phyloP scores from a whole-genome alignment of 2,888 invertebrate genomes.

The Lymantria monacha region DNA sequence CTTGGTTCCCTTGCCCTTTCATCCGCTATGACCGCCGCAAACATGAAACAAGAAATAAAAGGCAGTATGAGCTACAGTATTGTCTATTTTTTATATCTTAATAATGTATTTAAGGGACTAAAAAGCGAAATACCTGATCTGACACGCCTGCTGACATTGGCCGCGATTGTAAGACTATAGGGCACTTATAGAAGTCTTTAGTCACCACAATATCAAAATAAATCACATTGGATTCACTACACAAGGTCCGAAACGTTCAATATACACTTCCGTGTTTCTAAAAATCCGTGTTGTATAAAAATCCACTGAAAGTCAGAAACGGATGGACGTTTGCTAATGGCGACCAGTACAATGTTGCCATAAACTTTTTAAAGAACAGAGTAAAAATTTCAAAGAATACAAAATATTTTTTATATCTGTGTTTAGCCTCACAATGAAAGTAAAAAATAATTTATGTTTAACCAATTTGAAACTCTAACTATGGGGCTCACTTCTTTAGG shows the following conservation, averaged over 20 bases:
- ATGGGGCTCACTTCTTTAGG: no score
- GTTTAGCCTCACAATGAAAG: no score
- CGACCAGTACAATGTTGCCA: conserved; percentile 56
- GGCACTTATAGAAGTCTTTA: conserved; percentile 74
- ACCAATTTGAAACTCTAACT: no score
- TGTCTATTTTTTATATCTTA: conserved; percentile 32
- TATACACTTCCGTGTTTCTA: conserved; percentile 54
- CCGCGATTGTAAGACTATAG: conserved; percentile 83
- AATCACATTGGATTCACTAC: conserved; percentile 79
- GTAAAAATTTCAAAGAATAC: no score
- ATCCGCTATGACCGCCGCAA: conserved; percentile 84
- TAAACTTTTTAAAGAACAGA: not conserved
- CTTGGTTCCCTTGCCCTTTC: conserved; percentile 94
- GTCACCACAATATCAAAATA: conserved; percentile 66
- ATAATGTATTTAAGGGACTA: conserved; percentile 44
- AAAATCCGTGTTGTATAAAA: conserved; percentile 67
- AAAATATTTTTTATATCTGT: no score
- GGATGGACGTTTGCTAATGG: conserved; percentile 74
- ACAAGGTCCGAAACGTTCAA: conserved; percentile 67
- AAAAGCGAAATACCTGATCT: conserved; percentile 88
- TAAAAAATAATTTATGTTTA: no score
- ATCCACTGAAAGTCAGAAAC: conserved; percentile 62
- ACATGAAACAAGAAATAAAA: conserved; percentile 82
- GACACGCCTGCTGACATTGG: conserved; percentile 96
- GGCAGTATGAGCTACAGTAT: conserved; percentile 41